phyloP scores from a whole-genome alignment of 2,113 vertebrate genomes.

The Limnothrissa miodon region DNA sequence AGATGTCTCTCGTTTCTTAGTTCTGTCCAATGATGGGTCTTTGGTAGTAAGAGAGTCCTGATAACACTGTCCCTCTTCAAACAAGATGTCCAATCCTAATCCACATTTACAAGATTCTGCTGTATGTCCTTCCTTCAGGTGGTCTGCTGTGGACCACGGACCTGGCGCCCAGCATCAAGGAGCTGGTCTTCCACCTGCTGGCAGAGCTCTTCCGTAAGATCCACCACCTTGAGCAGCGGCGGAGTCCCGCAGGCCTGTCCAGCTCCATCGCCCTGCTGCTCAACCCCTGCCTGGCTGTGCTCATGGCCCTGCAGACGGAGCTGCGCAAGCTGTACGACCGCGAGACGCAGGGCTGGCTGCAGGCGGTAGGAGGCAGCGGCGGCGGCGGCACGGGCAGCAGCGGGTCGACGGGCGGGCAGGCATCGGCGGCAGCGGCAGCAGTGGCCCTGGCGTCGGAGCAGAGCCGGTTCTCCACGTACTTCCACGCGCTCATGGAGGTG shows the following conservation, averaged over 20 bases:
- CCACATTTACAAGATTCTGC: background rate
- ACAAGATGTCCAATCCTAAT: background rate
- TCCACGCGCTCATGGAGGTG: constrained; percentile 94
- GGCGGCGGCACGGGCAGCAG: constrained; percentile 62
- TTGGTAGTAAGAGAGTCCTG: too few species aligned
- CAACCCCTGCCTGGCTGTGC: constrained; percentile 93
- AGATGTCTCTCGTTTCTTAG: too few species aligned
- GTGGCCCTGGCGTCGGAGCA: constrained; percentile 76
- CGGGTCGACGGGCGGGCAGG: constrained; percentile 64
- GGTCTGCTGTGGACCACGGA: constrained; percentile 96
- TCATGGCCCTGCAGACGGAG: constrained; percentile 95
- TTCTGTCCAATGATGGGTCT: too few species aligned
- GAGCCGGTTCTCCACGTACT: constrained; percentile 92
- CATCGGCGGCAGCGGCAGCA: constrained; percentile 37
- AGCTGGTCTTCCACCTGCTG: constrained; percentile 88
- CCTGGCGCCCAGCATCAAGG: constrained; percentile 89
- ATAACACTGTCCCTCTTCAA: too few species aligned
- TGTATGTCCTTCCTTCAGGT: constrained; percentile 64
- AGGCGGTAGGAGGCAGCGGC: constrained; percentile 63
- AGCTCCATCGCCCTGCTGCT: constrained; percentile 92
- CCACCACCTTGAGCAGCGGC: constrained; percentile 86
- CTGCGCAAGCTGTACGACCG: constrained; percentile 91
- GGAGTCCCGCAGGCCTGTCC: constrained; percentile 80
- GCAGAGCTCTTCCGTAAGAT: constrained; percentile 91
- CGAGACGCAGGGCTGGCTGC: constrained; percentile 90